A percentile compares a stretch with the other conserved stretches of the same genome.
Conservation (phyloP, 2,113 vertebrate genomes). For the Calyptomena viridis region DNA sequence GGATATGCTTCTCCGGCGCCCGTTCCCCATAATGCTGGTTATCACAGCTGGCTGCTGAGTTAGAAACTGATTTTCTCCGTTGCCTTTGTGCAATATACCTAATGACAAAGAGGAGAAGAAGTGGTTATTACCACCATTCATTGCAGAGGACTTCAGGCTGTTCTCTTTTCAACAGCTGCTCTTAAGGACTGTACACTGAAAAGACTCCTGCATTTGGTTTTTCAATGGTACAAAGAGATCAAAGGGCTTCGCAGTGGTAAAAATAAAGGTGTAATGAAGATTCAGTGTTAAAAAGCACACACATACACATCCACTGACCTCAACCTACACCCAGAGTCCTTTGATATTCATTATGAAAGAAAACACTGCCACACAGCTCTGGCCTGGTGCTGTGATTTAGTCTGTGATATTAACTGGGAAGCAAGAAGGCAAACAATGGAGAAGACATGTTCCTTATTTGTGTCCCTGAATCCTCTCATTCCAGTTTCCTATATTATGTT, state of each 20-base stretch:
- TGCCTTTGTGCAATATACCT: slow-evolving; percentile 98
- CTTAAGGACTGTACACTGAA: background rate
- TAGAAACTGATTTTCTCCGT: slow-evolving; percentile 95
- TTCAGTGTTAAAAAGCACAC: background rate
- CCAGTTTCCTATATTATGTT: background rate
- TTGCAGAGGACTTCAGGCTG: background rate
- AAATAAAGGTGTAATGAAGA: background rate
- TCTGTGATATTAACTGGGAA: background rate
- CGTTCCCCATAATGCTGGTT: slow-evolving; percentile 96
- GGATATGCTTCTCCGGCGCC: slow-evolving; percentile 94
- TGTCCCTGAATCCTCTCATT: background rate
- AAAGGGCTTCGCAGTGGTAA: background rate
- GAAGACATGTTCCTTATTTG: background rate
- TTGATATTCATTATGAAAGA: background rate
- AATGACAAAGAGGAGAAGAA: background rate
- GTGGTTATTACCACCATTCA: background rate
- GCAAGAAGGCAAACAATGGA: background rate
- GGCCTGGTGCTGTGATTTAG: background rate
- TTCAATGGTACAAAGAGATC: background rate
- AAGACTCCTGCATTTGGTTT: background rate
- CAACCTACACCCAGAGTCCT: background rate
- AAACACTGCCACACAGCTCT: background rate
- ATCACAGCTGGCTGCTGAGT: slow-evolving; percentile 96
- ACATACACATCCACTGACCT: background rate
- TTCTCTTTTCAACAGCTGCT: background rate